Percentiles rank a stretch among this genome's conserved stretches.
phyloP scores from a whole-genome alignment of 2,113 vertebrate species.

The Thunnus thynnus region DNA sequence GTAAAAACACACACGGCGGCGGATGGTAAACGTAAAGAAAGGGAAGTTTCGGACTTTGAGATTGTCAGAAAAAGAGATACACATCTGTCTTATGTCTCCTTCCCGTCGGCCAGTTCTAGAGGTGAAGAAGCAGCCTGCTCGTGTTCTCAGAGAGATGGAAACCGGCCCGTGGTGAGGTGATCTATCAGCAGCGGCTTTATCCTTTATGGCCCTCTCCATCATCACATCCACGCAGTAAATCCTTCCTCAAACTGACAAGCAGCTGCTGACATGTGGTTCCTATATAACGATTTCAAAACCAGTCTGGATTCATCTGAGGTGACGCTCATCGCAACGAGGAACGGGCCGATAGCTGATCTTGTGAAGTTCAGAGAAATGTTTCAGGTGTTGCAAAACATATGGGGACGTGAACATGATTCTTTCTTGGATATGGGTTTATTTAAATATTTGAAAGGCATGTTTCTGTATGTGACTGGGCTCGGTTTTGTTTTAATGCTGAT shows the following conservation, averaged over 20 bases:
- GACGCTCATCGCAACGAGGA: conserved; percentile 1
- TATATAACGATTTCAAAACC: conserved; percentile 50
- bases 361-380: conserved; percentile 27
- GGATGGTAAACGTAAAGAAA: not conserved
- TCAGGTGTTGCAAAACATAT: conserved; percentile 19
- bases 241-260: conserved; percentile 58
- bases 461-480: conserved; percentile 22
- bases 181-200: conserved; percentile 60
- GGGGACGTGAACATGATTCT: not conserved
- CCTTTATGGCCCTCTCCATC: conserved; percentile 66
- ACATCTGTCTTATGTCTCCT: conserved; percentile 55
- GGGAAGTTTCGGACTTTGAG: not conserved
- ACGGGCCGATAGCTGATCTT: not conserved
- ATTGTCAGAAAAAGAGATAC: conserved; percentile 33
- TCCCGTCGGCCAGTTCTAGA: conserved; percentile 16
- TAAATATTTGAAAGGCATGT: conserved; percentile 12
- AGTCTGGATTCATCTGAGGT: conserved; percentile 23
- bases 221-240: conserved; percentile 67
- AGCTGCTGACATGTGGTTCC: conserved; percentile 74
- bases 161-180: conserved; percentile 48
- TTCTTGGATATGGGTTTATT: conserved; percentile 29
- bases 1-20: not conserved
- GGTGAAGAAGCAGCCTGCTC: conserved; percentile 28
- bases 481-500: conserved; percentile 44
- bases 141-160: conserved; percentile 54